Conservation (phyloP, 2,888 invertebrate genomes). For the Sipha maydis region DNA sequence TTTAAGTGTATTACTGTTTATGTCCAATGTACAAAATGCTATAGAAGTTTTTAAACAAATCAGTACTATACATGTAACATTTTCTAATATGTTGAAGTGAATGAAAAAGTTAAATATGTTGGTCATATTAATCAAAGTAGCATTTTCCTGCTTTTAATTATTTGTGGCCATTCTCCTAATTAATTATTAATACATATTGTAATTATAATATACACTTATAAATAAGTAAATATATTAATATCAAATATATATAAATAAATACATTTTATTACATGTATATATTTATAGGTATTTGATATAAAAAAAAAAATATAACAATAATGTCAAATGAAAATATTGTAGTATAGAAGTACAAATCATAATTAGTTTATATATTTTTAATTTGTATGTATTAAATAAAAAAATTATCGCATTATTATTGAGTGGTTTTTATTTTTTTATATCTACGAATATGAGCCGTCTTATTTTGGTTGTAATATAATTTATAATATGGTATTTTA, state of each 20-base stretch:
- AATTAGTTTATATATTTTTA: neutral
- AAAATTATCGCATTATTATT: slow-evolving; percentile 38
- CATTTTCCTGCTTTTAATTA: neutral
- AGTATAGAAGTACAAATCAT: neutral
- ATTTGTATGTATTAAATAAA: slow-evolving; percentile 25
- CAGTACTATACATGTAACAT: slow-evolving; percentile 7
- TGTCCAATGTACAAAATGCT: neutral
- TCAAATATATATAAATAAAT: too few species aligned
- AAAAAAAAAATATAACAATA: neutral
- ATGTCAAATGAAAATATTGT: neutral
- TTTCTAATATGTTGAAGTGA: neutral
- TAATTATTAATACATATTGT: neutral
- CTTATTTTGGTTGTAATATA: neutral
- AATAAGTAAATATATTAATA: too few species aligned
- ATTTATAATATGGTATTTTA: neutral
- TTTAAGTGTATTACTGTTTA: neutral
- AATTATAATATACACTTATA: neutral
- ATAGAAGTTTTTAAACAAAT: neutral
- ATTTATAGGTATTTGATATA: neutral
- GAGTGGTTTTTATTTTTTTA: slow-evolving; percentile 22
- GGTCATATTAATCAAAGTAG: too few species aligned
- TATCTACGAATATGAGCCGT: neutral
- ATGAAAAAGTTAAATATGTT: neutral
- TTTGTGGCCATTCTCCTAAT: neutral
- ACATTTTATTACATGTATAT: neutral